Evolutionary conservation across 2,113 vertebrate species (phyloP), one percentile per base, ranked within the genome.

Genomic region (Tragelaphus strepsiceros): DNA sequence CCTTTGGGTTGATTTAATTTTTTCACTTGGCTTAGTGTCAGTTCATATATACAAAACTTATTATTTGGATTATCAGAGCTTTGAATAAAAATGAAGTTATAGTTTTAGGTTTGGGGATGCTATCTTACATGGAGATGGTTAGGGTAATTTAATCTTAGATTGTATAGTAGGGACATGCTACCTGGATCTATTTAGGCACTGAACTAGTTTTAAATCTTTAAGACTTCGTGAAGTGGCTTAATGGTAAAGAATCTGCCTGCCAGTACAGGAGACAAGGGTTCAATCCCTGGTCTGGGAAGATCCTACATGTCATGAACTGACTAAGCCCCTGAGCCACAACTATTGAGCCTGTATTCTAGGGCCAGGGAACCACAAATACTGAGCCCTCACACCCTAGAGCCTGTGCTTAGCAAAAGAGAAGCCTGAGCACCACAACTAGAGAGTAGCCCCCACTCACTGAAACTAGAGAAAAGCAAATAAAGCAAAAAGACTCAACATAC

Each of bases 351-450:
- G 11, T 39, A 21, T 11, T 22, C 35, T 74, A 39, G n/a, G 21
- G 67, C 5, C 11, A 0, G 2, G 35, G 21, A 74, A 22, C 32
- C 32, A 5, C 32, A 71, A 35, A 2, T 74, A 14, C 71, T 43
- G 21, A 39, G 35, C 21, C 35, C 11, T 3, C 0, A 0, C 35
- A 43, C 11, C 11, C 71, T 74, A 43, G 11, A 74, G 5, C 21
- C 71, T 74, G 71, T 43, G 35, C 35, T 74, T 24, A 74, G 21
- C 0, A 7, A 43, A 24, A 74, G 11, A 24, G 71, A 74, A 43
- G 35, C 21, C 71, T 74, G 71, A 39, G 71, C 35, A 74, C 21
- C 3, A 0, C 19, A 43, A 1, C 71, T 74, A 24, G 35, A 74
- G 21, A 74, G 35, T 14, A 74, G 35, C 3, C 5, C 19, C 35